A percentile compares a stretch with the other conserved stretches of the same genome.
phyloP scores from a whole-genome alignment of 2,113 vertebrate genomes.

The Vombatus ursinus region DNA sequence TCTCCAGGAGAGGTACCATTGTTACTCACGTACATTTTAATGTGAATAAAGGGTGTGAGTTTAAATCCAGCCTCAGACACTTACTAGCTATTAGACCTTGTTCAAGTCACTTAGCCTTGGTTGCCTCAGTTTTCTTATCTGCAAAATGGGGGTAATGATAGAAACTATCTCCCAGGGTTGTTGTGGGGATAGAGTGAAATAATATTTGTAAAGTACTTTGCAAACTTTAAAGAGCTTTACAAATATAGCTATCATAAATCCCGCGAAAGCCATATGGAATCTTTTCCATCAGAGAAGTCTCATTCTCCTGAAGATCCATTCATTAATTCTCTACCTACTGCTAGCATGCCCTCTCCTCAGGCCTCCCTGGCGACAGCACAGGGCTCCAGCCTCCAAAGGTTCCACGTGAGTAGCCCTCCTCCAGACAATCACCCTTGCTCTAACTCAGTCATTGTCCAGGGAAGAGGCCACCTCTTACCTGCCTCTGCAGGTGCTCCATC shows the following conservation, averaged over 20 bases:
- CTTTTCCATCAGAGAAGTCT: not conserved
- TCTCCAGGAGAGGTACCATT: not conserved
- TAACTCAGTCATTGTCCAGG: not conserved
- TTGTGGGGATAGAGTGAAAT: not conserved
- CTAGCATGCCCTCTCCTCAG: no score
- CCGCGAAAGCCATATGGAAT: not conserved
- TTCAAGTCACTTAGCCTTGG: not conserved
- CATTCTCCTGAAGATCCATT: not conserved
- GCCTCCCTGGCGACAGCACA: no score
- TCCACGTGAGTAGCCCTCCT: not conserved
- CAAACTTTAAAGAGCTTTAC: not conserved
- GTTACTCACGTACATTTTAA: not conserved
- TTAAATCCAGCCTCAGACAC: not conserved
- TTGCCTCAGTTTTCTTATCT: not conserved
- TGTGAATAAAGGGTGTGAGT: not conserved
- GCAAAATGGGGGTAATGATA: not conserved
- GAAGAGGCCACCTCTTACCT: not conserved
- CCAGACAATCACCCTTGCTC: not conserved
- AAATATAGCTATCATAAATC: not conserved
- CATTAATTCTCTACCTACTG: not conserved
- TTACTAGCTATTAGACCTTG: not conserved
- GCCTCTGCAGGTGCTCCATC: not conserved
- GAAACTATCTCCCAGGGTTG: not conserved
- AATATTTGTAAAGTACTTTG: not conserved
- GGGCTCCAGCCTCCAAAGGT: not conserved